Percentiles rank a stretch among this genome's conserved stretches.
Evolutionary conservation across 2,113 vertebrate genomes (phyloP).

Genomic region (Leptodactylus fuscus): DNA sequence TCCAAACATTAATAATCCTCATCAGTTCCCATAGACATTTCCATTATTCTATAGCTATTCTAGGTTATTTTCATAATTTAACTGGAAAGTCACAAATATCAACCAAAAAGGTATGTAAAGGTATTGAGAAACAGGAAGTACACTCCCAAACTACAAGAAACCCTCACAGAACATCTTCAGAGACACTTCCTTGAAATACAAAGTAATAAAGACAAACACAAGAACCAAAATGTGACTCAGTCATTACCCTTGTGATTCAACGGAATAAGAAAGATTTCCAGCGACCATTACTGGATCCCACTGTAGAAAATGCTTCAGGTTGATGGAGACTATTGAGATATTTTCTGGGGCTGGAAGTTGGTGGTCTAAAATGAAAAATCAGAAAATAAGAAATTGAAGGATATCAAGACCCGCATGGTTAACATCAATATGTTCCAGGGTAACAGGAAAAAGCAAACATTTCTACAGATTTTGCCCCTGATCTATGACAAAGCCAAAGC

Average conservation of each 20-base stretch:
- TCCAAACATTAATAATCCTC: too few species aligned
- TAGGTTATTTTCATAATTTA: too few species aligned
- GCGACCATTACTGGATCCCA: slow-evolving; percentile 71
- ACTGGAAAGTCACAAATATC: too few species aligned
- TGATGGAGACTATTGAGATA: slow-evolving; percentile 74
- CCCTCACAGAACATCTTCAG: not conserved
- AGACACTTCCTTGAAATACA: not conserved
- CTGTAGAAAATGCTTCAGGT: slow-evolving; percentile 76
- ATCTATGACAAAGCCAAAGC: too few species aligned
- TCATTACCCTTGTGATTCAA: slow-evolving; percentile 78
- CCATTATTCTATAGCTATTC: too few species aligned
- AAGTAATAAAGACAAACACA: not conserved
- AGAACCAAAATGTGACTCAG: not conserved
- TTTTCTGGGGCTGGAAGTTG: slow-evolving; percentile 71
- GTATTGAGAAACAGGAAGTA: not conserved
- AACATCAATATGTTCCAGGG: not conserved
- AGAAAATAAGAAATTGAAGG: not conserved
- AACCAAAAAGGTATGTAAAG: too few species aligned
- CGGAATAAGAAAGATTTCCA: slow-evolving; percentile 70
- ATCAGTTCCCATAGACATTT: too few species aligned
- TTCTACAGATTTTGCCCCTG: too few species aligned
- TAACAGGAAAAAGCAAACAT: not conserved
- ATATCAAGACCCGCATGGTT: not conserved
- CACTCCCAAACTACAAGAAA: not conserved
- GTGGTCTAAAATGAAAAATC: not conserved